Conservation (phyloP, 2,797 vertebrate species). For the Melanotaenia nigrans region DNA sequence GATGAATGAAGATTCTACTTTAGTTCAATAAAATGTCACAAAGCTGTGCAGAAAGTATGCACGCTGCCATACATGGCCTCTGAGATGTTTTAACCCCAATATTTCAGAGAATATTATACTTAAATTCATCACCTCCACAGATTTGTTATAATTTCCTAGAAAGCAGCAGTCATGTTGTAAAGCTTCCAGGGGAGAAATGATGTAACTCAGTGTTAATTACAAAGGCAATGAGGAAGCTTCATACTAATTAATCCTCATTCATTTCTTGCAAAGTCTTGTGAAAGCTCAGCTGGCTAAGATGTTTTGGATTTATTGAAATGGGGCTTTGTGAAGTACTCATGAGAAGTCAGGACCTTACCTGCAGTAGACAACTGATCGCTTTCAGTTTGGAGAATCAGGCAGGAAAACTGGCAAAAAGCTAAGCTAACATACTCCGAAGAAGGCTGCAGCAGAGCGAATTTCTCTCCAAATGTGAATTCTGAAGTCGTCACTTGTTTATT, state of each 20-base stretch:
- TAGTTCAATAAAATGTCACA: neutral
- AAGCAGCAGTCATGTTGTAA: slow-evolving; percentile 1
- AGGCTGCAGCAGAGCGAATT: neutral
- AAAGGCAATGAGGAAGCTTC: slow-evolving; percentile 2
- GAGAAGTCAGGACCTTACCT: neutral
- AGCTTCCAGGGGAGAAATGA: slow-evolving; percentile 16
- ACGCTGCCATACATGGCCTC: neutral
- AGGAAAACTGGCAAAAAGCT: neutral
- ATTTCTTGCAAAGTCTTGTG: slow-evolving; percentile 12
- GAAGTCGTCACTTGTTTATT: neutral
- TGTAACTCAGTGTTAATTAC: slow-evolving; percentile 37
- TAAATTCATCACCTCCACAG: neutral
- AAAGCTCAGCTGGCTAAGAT: neutral
- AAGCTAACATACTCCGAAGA: neutral
- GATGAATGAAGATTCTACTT: slow-evolving; percentile 4
- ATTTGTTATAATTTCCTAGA: neutral
- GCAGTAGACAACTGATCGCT: neutral
- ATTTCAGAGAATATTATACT: neutral
- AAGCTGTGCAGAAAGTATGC: neutral
- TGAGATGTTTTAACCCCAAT: neutral
- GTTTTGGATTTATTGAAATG: neutral
- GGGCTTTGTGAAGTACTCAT: neutral
- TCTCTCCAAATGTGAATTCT: neutral
- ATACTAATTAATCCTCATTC: slow-evolving; percentile 22
- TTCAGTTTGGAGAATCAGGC: neutral